Conservation (phyloP, 2,797 vertebrate species). For the Rhabdophis nuchalis region DNA sequence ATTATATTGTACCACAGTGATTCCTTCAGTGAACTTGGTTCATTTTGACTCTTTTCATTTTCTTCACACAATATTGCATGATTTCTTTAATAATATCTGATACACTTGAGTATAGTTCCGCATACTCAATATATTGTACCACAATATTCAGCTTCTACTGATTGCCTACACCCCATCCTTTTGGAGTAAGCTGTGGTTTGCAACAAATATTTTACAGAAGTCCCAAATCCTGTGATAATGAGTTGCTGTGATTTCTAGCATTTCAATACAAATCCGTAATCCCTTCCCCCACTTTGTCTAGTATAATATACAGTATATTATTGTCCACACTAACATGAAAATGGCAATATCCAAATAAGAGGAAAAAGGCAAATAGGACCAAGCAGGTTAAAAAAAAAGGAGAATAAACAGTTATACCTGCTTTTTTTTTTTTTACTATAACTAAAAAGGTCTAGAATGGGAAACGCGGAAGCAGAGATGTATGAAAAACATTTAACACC, state of each 20-base stretch:
- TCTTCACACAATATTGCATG: neutral
- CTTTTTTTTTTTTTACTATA: neutral
- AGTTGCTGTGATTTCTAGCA: conserved; percentile 26
- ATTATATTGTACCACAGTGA: neutral
- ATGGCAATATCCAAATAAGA: conserved; percentile 40
- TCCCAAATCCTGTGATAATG: neutral
- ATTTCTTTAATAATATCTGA: neutral
- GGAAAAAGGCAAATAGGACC: conserved; percentile 35
- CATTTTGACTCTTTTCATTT: neutral
- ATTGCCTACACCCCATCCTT: neutral
- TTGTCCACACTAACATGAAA: conserved; percentile 29
- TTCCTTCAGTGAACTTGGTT: neutral
- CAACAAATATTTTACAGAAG: conserved; percentile 22
- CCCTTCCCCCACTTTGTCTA: neutral
- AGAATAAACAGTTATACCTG: neutral
- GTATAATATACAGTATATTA: conserved; percentile 32
- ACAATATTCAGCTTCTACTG: neutral
- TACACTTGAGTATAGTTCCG: neutral
- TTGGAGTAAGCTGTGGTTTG: conserved; percentile 11
- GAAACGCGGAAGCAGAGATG: neutral
- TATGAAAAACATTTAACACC: neutral
- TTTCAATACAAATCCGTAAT: neutral
- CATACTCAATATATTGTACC: neutral
- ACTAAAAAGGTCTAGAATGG: neutral
- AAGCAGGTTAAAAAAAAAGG: neutral